phyloP scores from a whole-genome alignment of 2,113 vertebrate species.

The Oncorhynchus clarkii region DNA sequence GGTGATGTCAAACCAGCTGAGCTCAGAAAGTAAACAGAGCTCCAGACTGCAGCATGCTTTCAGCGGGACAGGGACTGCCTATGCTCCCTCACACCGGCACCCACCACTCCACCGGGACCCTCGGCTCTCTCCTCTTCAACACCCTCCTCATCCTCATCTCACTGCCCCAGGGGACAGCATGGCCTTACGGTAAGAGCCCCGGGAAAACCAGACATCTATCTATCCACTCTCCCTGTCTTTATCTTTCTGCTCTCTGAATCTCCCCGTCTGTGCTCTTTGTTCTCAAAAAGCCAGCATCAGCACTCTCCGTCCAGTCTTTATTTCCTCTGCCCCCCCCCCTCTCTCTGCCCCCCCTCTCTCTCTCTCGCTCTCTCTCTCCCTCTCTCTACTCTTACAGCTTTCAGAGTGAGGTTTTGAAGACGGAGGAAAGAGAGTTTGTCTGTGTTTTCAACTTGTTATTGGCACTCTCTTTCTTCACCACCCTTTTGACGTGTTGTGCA shows the following conservation, averaged over 20 bases:
- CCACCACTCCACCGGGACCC: slow-evolving; percentile 34
- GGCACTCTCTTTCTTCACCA: not conserved
- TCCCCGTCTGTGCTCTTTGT: no score
- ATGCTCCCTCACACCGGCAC: slow-evolving; percentile 34
- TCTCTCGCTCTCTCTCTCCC: no score
- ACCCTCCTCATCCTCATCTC: slow-evolving; percentile 59
- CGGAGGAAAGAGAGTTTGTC: slow-evolving; percentile 14
- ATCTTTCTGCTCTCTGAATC: slow-evolving; percentile 1
- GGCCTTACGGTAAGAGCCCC: slow-evolving; percentile 73
- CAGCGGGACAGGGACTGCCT: slow-evolving; percentile 52
- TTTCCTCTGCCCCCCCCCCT: not conserved
- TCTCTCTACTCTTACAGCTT: not conserved
- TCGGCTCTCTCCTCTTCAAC: slow-evolving; percentile 54
- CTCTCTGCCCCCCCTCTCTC: no score
- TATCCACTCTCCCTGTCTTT: slow-evolving; percentile 20
- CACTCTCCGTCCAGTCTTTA: no score
- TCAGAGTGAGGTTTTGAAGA: slow-evolving; percentile 16
- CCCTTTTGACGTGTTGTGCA: not conserved
- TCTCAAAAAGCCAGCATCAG: no score
- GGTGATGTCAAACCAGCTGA: slow-evolving; percentile 76
- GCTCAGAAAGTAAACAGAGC: slow-evolving; percentile 82
- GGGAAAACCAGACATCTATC: slow-evolving; percentile 11
- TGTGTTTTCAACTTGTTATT: not conserved
- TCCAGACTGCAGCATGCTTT: slow-evolving; percentile 77
- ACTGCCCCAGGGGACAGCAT: slow-evolving; percentile 60